A percentile compares a stretch with the other conserved stretches of the same genome.
phyloP scores from a whole-genome alignment of 2,113 vertebrate genomes.

The Lathamus discolor region DNA sequence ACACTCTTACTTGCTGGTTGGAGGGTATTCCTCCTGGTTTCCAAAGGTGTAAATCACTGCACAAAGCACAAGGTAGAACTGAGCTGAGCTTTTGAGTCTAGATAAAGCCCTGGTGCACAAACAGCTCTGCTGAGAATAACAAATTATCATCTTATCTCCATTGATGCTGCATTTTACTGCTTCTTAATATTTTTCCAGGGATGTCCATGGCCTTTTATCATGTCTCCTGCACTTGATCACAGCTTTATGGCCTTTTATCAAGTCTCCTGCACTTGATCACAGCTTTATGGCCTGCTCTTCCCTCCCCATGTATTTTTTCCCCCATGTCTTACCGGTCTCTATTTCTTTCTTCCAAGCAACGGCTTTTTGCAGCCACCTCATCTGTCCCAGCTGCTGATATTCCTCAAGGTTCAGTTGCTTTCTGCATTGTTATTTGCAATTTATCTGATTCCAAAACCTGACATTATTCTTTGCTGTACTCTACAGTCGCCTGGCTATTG shows the following conservation, averaged over 20 bases:
- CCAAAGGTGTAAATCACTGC: not conserved
- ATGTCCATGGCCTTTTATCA: conserved; percentile 22
- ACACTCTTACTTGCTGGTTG: not conserved
- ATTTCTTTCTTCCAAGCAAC: not conserved
- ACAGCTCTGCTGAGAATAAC: conserved; percentile 31
- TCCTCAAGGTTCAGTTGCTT: conserved; percentile 66
- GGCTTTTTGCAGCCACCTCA: conserved; percentile 28
- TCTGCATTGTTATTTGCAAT: conserved; percentile 69
- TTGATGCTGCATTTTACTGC: conserved; percentile 44
- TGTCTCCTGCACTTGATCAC: not conserved
- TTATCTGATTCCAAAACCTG: conserved; percentile 74
- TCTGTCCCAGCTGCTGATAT: not conserved
- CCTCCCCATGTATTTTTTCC: not conserved
- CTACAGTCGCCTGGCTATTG: conserved; percentile 29
- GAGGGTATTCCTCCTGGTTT: not conserved
- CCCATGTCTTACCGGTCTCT: not conserved
- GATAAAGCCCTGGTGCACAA: not conserved
- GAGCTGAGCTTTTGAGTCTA: not conserved
- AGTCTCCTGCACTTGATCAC: not conserved
- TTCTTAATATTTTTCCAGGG: conserved; percentile 49
- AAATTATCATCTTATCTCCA: conserved; percentile 52
- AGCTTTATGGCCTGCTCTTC: not conserved
- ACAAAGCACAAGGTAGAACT: not conserved
- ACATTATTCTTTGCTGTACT: conserved; percentile 49
- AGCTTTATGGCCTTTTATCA: conserved; percentile 28